Evolutionary conservation across 1,140 invertebrate genomes (phyloP), one percentile per base, ranked within the genome.

Genomic region (Pseudomyrmex concolor): DNA sequence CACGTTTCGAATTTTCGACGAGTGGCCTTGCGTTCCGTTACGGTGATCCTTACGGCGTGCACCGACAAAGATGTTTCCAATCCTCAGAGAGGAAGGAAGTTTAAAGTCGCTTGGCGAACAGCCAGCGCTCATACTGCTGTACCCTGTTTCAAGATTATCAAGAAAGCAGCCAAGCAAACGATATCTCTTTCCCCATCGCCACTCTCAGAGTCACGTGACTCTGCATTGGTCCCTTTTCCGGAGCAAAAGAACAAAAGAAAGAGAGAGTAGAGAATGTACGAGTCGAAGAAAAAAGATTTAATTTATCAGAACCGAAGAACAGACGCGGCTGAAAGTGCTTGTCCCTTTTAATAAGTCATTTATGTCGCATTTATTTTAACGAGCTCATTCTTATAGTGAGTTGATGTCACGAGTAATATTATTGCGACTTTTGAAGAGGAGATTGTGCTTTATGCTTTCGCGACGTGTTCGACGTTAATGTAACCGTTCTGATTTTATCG

Each of bases 91-190:
- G 63, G 70, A 62, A 72, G 63, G 67, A 86, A 86, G 59, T 86
- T 80, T 87, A 86, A 87, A 80, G 81, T 87, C 85, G 13, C 19
- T 86, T 87, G 86, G 86, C 86, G 57, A 55, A n/a, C 43, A 43
- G 76, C 81, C 85, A 86, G 73, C 63, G 19, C 15, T 34, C 43
- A 68, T 84, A 74, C 85, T 68, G 34, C 57, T 64, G 55, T 74
- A 80, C 54, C 71, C 66, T 67, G 64, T 86, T 87, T 59, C 80
- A 66, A 60, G 67, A 67, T 87, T 80, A 86, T 81, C 72, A 68
- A 80, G 85, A 84, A 87, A 84, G 73, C 73, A 84, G 81, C 73
- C 72, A 67, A 72, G 85, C 73, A 74, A 87, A 86, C 81, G 86
- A 87, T 86, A 78, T 68, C 60, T 84, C 73, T 84, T 80, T 43